Base-by-base conservation (phyloP, 2,888 invertebrate species). In the Vannuccia rotundouncinata region DNA sequence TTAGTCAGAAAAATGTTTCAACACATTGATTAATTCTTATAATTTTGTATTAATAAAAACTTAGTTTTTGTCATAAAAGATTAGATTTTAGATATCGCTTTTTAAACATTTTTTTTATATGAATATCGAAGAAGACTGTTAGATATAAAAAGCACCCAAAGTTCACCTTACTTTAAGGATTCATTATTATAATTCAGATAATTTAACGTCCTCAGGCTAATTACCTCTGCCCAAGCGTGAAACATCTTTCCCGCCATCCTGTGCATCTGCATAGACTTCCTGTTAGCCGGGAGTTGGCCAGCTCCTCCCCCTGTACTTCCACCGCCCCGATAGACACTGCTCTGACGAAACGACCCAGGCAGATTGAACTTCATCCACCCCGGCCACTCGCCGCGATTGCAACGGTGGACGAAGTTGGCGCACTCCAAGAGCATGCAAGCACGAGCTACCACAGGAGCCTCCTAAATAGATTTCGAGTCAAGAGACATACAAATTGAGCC, bases 311-410 rank as follows among this genome's bases (percentile, higher is more conserved):
- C 86, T 88, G 31, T 87, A 87, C 29, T 88, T 84, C 77, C 88
- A 84, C 78, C 89, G 81, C 91, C 84, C 2, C 25, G 60, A 27
- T 29, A n/a, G 13, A 73, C 22, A 73, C 74, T 27, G 27, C 78
- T 78, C 31, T 59, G 60, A 5, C 80, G 85, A 45, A 86, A 84
- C 86, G 92, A 92, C 85, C 92, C 91, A 2, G 92, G 91, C 82
- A 92, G 90, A 85, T 93, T 93, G 5, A 94, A 91, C 88, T 95
- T 95, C 91, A 97, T 93, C 97, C 99, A 99, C 80, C 92, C 92
- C 0, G 99, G 98, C 99, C 99, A 99, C 84, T 95, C 95, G 0
- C 97, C 97, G 86, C 94, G 94, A 88, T 98, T 99, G 88, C 99
- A 99, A 83, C 94, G 92, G 86, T 98, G 96, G 0, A 99, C 97